Percentiles rank a stretch among this genome's conserved stretches.
These are phyloP conservation scores for Dryobotodes eremita DNA, from an alignment of 2,888 invertebrate species.

Conservation along the genomic window DNA sequence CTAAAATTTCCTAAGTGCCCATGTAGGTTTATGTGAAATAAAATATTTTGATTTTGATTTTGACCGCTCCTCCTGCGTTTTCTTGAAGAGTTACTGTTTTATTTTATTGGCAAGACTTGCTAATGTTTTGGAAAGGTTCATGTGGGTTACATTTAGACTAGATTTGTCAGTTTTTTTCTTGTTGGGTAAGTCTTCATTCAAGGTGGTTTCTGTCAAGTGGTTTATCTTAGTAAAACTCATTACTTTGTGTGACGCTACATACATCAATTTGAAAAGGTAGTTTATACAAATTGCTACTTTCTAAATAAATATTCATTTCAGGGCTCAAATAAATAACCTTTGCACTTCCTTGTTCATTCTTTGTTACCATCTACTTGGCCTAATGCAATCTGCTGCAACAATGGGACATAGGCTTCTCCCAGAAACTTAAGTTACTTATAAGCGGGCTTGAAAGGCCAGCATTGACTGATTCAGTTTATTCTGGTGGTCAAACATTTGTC, in stretches of 20 bases:
- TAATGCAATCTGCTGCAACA: background rate
- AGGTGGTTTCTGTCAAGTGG: background rate
- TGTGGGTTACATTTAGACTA: background rate
- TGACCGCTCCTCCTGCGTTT: constrained; percentile 27
- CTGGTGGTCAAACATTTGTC: background rate
- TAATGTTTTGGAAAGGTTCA: constrained; percentile 6
- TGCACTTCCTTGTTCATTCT: background rate
- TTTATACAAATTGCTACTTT: too few relatives aligned
- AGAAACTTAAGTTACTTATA: background rate
- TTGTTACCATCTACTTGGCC: background rate
- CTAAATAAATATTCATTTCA: background rate
- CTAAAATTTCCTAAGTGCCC: too few relatives aligned
- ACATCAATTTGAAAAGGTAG: too few relatives aligned
- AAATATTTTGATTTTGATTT: too few relatives aligned
- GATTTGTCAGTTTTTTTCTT: background rate
- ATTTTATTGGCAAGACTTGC: constrained; percentile 30
- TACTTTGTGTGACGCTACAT: background rate
- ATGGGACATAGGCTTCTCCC: background rate
- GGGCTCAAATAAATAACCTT: background rate
- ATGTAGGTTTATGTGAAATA: too few relatives aligned
- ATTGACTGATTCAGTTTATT: background rate
- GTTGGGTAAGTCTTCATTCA: background rate
- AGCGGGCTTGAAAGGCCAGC: background rate
- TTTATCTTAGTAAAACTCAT: background rate
- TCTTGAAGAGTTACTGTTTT: constrained; percentile 13